Base-by-base conservation (phyloP, 2,113 vertebrate genomes). In the Dasyprocta punctata region DNA sequence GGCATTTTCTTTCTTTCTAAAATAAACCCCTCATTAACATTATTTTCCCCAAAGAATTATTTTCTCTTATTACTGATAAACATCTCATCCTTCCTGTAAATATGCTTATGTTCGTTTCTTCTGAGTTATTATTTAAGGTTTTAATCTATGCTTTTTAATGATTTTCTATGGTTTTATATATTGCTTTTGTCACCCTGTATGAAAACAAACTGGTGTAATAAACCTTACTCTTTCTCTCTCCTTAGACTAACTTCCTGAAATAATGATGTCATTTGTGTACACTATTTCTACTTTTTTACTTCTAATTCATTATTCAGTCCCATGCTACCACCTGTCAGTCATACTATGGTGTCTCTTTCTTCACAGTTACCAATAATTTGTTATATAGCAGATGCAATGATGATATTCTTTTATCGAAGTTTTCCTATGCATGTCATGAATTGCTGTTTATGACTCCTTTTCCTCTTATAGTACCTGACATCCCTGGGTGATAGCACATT, bases 181-280 rank as follows among this genome's bases (percentile, higher is more conserved):
- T 92, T 84, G 11, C 7, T 67, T 92, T 96, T 81, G 33, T 75
- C 77, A 82, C 33, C 26, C 69, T 10, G 58, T 60, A 77, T 0
- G 87, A 71, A 96, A 85, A 86, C 12, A 77, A 80, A 5, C 28
- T 30, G 81, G 26, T 16, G 26, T 71, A 63, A 91, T 67, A 4
- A 24, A 67, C n/a, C 47, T 26, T 24, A 56, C 26, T 80, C 41
- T 30, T 1, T 65, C 16, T 69, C 36, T 86, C 13, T 88, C 6
- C 11, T 49, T 96, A 54, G 33, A 80, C 4, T 78, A 91, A 83
- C 10, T 92, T 95, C n/a, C 56, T 63, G 41, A 86, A 92, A 49
- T 63, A 80, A 75, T 52, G 60, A 56, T 56, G 10, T 19, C 38
- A 83, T 49, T 33, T 63, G 9, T 13, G 30, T 12, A 24, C 5